Evolutionary conservation across 2,888 invertebrate species (phyloP), one percentile per base, ranked within the genome.

Genomic region (Chrysolina haemoptera): DNA sequence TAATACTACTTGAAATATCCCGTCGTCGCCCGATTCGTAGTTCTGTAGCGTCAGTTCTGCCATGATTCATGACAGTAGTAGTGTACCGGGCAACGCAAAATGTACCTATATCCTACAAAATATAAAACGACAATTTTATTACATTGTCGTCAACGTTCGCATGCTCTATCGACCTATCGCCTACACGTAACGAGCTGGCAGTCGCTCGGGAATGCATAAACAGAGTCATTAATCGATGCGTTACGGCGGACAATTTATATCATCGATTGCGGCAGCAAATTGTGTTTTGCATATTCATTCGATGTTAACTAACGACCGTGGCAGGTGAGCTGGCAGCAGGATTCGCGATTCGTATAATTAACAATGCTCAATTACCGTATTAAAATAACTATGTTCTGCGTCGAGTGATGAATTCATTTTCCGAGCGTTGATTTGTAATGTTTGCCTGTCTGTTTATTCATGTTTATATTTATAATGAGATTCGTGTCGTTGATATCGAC

Each of bases 351-450:
- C 63, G 62, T 74, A 69, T 73, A 73, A 76, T 76, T 73, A 73
- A 71, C 73, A 62, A 70, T 66, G 68, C 70, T 68, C 70, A 69
- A 76, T 76, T 73, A 68, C 70, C 73, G 65, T 65, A 71, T 76
- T 73, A 73, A 71, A 76, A 71, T 76, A 76, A 73, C 71, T 73
- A 76, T 69, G 71, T 73, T 53, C 20, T 16, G 62, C 68, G 64
- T 66, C 40, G 43, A 20, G 74, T 74, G 71, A 50, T 76, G 70
- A 73, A 76, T 76, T 71, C 67, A 66, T 65, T 71, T 71, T 53
- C 20, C 53, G 20, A 10, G 20, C 53, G 18, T 53, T 20, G 53
- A 53, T 18, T 53, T 53, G 18, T 16, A n/a, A 16, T 8, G 35
- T 35, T 35, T 35, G 4, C 35, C 35, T 8, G 35, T 35, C 35